Conservation (phyloP, 2,797 vertebrate genomes). For the Poliocrania exsul region DNA sequence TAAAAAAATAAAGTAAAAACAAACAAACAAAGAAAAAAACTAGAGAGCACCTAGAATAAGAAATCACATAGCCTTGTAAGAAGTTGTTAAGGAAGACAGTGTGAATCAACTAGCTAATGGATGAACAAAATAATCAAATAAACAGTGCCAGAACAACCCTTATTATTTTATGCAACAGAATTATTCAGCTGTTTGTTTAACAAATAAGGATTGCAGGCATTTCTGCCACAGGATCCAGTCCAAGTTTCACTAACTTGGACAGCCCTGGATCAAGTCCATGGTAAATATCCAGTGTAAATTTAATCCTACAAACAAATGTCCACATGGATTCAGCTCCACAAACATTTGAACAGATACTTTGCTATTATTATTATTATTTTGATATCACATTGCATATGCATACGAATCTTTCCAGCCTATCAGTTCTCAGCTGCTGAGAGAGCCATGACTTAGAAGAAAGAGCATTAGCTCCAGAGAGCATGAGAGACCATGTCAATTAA, state of each 20-base stretch:
- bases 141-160: constrained; percentile 12
- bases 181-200: constrained; percentile 53
- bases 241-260: constrained; percentile 39
- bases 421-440: neutral
- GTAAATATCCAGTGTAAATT: constrained; percentile 45
- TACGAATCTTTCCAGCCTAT: neutral
- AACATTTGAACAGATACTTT: constrained; percentile 37
- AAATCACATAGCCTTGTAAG: neutral
- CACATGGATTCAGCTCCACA: constrained; percentile 4
- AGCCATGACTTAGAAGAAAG: neutral
- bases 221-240: constrained; percentile 25
- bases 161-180: neutral
- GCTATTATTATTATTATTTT: neutral
- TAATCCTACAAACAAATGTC: constrained; percentile 23
- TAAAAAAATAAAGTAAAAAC: neutral
- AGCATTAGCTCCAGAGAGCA: neutral
- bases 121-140: neutral
- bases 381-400: neutral
- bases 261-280: constrained; percentile 48
- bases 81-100: neutral
- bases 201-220: constrained; percentile 37
- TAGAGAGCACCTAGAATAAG: neutral
- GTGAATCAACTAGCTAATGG: neutral
- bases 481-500: neutral
- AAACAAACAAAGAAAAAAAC: neutral